phyloP scores from a whole-genome alignment of 2,113 vertebrate genomes.

The Kryptolebias marmoratus region DNA sequence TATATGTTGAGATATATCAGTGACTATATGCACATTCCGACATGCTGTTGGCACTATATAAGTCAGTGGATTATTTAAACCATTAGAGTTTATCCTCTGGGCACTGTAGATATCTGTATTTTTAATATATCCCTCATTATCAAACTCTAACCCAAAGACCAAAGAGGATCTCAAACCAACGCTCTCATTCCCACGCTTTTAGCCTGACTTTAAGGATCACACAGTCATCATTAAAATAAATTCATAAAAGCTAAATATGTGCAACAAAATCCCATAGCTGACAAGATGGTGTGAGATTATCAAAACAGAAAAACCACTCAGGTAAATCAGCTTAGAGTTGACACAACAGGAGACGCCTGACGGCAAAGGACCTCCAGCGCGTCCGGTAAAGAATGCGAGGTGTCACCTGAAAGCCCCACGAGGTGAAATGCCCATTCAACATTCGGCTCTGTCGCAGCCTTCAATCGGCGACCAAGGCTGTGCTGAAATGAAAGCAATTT shows the following conservation, averaged over 20 bases:
- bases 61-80: not conserved
- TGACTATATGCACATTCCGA: constrained; percentile 8
- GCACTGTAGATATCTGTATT: not conserved
- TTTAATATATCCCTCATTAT: not conserved
- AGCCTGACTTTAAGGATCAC: not conserved
- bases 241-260: not conserved
- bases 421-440: constrained; percentile 54
- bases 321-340: constrained; percentile 13
- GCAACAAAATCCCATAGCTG: not conserved
- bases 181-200: not conserved
- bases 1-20: constrained; percentile 4
- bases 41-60: not conserved
- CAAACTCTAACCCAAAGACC: not conserved
- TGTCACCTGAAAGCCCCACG: constrained; percentile 43
- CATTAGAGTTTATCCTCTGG: not conserved
- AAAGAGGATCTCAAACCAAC: not conserved
- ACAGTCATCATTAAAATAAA: not conserved
- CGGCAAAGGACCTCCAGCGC: constrained; percentile 20
- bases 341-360: constrained; percentile 13
- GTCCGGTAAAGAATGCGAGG: constrained; percentile 28
- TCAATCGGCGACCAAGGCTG: constrained; percentile 62
- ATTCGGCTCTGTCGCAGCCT: constrained; percentile 60
- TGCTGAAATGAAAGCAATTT: constrained; percentile 66
- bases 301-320: constrained; percentile 24
- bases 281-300: constrained; percentile 7